Conservation (phyloP, 2,888 invertebrate species). For the Sarcophaga variegata region DNA sequence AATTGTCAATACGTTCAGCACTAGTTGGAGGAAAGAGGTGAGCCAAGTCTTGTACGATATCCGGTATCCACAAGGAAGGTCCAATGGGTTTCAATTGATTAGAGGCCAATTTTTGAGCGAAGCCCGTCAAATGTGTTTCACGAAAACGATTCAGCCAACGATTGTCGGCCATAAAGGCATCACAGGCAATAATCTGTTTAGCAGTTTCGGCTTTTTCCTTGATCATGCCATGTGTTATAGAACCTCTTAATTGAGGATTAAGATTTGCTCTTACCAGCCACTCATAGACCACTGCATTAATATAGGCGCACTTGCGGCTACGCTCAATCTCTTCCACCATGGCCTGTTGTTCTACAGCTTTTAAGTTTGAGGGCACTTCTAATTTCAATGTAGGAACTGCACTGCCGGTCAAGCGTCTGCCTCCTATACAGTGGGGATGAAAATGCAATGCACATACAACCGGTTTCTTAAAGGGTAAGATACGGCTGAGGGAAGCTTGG, state of each 20-base stretch:
- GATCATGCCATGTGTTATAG: conserved; percentile 79
- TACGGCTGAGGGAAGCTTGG: conserved; percentile 79
- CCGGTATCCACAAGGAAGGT: conserved; percentile 77
- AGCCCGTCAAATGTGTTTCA: conserved; percentile 77
- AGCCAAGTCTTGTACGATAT: conserved; percentile 78
- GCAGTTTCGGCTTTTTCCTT: conserved; percentile 79
- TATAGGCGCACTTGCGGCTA: conserved; percentile 78
- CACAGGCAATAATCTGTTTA: conserved; percentile 77
- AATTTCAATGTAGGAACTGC: conserved; percentile 77
- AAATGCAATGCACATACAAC: conserved; percentile 80
- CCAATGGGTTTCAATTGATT: conserved; percentile 78
- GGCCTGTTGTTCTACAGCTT: conserved; percentile 77
- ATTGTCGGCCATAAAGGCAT: conserved; percentile 78
- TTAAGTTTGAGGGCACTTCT: conserved; percentile 77
- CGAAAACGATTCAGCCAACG: conserved; percentile 80
- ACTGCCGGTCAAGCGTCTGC: conserved; percentile 77
- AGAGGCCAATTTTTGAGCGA: conserved; percentile 77
- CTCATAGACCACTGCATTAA: conserved; percentile 80
- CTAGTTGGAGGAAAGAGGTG: conserved; percentile 78
- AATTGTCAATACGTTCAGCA: conserved; percentile 77
- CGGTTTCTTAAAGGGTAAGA: conserved; percentile 79
- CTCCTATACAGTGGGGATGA: conserved; percentile 77
- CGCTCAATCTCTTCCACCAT: conserved; percentile 79
- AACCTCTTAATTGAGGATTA: conserved; percentile 78
- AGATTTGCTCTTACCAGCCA: conserved; percentile 79